phyloP scores from a whole-genome alignment of 2,797 vertebrate genomes.

The Cirrhinus mrigala region DNA sequence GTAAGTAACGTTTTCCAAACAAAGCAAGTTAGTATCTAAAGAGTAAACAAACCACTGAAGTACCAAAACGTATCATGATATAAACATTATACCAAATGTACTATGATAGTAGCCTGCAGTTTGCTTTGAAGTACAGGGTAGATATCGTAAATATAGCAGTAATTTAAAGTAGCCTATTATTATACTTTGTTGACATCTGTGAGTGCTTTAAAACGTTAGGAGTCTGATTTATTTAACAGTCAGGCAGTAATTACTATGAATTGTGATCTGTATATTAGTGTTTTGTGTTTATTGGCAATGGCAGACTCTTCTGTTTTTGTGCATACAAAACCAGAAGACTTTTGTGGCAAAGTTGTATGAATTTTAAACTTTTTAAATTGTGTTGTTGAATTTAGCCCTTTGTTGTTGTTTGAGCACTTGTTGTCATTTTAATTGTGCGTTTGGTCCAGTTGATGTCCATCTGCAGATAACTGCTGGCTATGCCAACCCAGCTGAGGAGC shows the following conservation, averaged over 20 bases:
- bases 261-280: not conserved
- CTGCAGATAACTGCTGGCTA: constrained; percentile 51
- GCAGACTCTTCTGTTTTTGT: not conserved
- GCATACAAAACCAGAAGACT: too few relatives aligned
- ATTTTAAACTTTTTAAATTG: not conserved
- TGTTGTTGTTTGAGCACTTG: not conserved
- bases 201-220: not conserved
- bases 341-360: not conserved
- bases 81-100: not conserved
- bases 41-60: not conserved
- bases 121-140: not conserved
- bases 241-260: not conserved
- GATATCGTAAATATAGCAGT: not conserved
- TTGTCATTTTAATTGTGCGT: constrained; percentile 16
- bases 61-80: not conserved
- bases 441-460: constrained; percentile 57
- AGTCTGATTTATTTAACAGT: not conserved
- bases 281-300: not conserved
- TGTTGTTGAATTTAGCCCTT: not conserved
- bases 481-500: constrained; percentile 48
- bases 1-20: not conserved
- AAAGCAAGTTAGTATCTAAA: not conserved
- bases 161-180: not conserved
- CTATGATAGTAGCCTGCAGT: not conserved
- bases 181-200: not conserved